phyloP scores from a whole-genome alignment of 1,140 invertebrate genomes.

The Apis laboriosa region DNA sequence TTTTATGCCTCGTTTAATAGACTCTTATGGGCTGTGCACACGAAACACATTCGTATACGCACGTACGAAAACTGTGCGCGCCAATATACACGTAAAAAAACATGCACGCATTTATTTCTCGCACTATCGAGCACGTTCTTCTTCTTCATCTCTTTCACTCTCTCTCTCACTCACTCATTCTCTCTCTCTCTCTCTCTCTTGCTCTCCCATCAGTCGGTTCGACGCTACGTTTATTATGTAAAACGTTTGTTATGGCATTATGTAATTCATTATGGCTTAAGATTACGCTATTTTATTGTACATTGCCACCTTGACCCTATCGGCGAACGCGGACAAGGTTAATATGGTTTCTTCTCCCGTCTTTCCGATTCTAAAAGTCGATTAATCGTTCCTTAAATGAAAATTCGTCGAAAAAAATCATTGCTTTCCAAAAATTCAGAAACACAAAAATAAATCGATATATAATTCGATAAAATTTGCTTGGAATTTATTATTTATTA shows the following conservation, averaged over 20 bases:
- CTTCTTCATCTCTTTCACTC: not conserved
- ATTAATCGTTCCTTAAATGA: too few species aligned
- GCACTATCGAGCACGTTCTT: slow-evolving; percentile 28
- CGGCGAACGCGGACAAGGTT: slow-evolving; percentile 45
- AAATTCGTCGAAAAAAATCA: not conserved
- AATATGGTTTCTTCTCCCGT: slow-evolving; percentile 14
- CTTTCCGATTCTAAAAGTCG: slow-evolving; percentile 22
- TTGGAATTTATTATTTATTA: not conserved
- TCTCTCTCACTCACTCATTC: slow-evolving; percentile 23
- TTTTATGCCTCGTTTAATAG: slow-evolving; percentile 66
- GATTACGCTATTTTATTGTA: slow-evolving; percentile 75
- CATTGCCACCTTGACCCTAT: slow-evolving; percentile 71
- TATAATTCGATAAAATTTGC: too few species aligned
- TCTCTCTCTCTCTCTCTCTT: slow-evolving; percentile 38
- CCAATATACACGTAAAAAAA: slow-evolving; percentile 10
- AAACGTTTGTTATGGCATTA: slow-evolving; percentile 78
- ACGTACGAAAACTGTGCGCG: slow-evolving; percentile 10
- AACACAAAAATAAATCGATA: too few species aligned
- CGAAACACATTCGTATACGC: slow-evolving; percentile 22
- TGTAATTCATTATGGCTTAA: slow-evolving; percentile 80
- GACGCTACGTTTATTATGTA: slow-evolving; percentile 72
- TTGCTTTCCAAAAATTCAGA: too few species aligned
- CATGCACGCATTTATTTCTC: slow-evolving; percentile 36
- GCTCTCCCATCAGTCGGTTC: slow-evolving; percentile 68
- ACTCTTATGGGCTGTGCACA: slow-evolving; percentile 70